A percentile compares a stretch with the other conserved stretches of the same genome.
Evolutionary conservation across 2,113 vertebrate genomes (phyloP).

Genomic region (Hucho hucho): DNA sequence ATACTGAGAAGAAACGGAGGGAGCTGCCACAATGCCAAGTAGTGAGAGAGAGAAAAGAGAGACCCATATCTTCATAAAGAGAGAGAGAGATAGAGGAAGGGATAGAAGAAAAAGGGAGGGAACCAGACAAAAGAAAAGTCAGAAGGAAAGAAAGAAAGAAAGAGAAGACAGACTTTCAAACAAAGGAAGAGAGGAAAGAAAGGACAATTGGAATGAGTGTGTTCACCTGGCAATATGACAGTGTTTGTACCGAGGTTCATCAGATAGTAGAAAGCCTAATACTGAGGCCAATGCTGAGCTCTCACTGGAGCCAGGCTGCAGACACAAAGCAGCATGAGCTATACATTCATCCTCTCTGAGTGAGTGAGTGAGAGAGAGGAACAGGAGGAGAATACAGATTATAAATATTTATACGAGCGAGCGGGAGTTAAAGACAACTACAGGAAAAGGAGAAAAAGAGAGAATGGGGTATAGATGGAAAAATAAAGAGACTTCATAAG

Average conservation of each 20-base stretch:
- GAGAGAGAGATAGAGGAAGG: not conserved
- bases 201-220: not conserved
- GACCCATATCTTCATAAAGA: not conserved
- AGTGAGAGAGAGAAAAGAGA: not conserved
- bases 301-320: slow-evolving; percentile 40
- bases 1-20: slow-evolving; percentile 40
- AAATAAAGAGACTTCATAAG: slow-evolving; percentile 48
- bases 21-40: slow-evolving; percentile 31
- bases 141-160: not conserved
- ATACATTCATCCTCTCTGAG: too few species aligned
- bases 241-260: not conserved
- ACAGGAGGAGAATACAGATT: slow-evolving; percentile 40
- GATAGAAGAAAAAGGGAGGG: not conserved
- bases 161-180: not conserved
- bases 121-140: slow-evolving; percentile 18
- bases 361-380: slow-evolving; percentile 13
- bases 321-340: slow-evolving; percentile 18
- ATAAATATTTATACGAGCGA: slow-evolving; percentile 63
- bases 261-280: not conserved
- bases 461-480: not conserved
- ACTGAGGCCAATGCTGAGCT: slow-evolving; percentile 35
- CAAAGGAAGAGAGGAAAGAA: not conserved
- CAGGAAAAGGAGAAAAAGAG: slow-evolving; percentile 10
- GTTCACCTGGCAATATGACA: not conserved
- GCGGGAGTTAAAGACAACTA: slow-evolving; percentile 9